Conservation (phyloP, 2,888 invertebrate species). For the Norana najaformis region DNA sequence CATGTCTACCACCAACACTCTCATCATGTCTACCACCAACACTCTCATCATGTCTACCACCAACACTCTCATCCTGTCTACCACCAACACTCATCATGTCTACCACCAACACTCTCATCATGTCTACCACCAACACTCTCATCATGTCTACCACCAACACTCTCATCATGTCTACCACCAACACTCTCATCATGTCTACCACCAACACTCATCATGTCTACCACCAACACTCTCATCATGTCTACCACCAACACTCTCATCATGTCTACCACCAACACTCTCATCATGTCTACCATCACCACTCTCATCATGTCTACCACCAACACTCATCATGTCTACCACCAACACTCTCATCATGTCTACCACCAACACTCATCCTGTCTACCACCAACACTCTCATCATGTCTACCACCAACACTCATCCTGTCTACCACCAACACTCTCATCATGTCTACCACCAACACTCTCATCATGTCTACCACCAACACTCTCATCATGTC, state of each 20-base stretch:
- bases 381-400: neutral
- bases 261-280: neutral
- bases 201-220: too few species aligned
- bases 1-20: neutral
- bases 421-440: neutral
- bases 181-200: neutral
- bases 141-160: neutral
- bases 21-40: neutral
- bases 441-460: neutral
- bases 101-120: neutral
- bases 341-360: too few species aligned
- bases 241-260: neutral
- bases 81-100: neutral
- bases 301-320: neutral
- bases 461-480: neutral
- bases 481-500: too few species aligned
- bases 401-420: neutral
- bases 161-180: neutral
- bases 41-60: neutral
- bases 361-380: neutral
- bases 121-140: neutral
- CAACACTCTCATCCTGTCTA: too few species aligned
- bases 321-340: neutral
- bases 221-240: neutral
- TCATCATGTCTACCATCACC: neutral